These are phyloP conservation scores for Motacilla alba DNA, from an alignment of 2,113 vertebrate genomes.

Conservation along the genomic window DNA sequence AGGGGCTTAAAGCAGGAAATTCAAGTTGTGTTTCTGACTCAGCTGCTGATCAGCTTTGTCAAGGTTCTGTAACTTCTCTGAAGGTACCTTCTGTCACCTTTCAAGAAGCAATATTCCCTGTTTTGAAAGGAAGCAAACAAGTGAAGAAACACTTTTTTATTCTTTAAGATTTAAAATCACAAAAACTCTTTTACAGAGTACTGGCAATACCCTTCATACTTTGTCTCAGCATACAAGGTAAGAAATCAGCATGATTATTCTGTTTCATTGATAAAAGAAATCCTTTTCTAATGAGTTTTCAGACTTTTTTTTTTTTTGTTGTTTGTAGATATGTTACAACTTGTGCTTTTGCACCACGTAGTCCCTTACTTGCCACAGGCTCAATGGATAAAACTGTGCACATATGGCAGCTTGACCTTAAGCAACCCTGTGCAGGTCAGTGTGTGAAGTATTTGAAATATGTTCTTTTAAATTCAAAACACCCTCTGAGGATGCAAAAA, in stretches of 20 bases:
- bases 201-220: slow-evolving; percentile 76
- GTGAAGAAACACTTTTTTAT: background rate
- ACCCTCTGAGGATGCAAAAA: background rate
- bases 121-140: background rate
- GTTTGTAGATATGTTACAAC: slow-evolving; percentile 85
- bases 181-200: slow-evolving; percentile 69
- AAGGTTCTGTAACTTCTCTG: background rate
- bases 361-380: slow-evolving; percentile 85
- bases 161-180: background rate
- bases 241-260: slow-evolving; percentile 16
- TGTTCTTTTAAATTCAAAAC: background rate
- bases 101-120: background rate
- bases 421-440: slow-evolving; percentile 71
- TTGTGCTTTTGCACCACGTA: slow-evolving; percentile 82
- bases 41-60: background rate
- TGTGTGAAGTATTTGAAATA: background rate
- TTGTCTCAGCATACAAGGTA: slow-evolving; percentile 86
- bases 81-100: background rate
- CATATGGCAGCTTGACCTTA: slow-evolving; percentile 80
- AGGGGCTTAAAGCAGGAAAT: background rate
- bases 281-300: background rate
- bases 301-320: background rate
- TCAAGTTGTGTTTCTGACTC: background rate
- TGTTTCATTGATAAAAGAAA: background rate
- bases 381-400: slow-evolving; percentile 91